These are phyloP conservation scores for Limosa lapponica DNA, from an alignment of 2,797 vertebrate genomes.

Conservation along the genomic window DNA sequence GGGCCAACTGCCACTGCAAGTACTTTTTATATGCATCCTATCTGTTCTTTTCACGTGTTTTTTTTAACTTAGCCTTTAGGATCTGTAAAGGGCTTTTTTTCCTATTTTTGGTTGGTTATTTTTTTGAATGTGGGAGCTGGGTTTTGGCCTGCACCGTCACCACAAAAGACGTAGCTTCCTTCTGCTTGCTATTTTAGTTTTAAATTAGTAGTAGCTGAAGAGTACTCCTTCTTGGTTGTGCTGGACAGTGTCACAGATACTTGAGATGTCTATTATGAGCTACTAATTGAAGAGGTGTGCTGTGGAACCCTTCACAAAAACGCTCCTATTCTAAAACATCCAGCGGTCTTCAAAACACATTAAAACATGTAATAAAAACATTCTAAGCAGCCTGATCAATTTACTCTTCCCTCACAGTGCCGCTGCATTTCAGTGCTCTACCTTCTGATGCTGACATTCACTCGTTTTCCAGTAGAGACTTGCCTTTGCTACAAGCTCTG, in stretches of 20 bases:
- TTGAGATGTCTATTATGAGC: neutral
- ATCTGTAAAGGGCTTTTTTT: neutral
- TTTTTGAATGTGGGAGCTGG: neutral
- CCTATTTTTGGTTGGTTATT: neutral
- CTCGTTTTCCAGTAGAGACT: neutral
- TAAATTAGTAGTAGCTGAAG: neutral
- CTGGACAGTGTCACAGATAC: neutral
- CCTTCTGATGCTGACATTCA: neutral
- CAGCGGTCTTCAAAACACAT: neutral
- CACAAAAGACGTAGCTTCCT: neutral
- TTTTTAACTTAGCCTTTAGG: neutral
- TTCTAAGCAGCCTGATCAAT: neutral
- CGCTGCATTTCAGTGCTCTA: neutral
- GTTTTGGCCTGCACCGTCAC: neutral
- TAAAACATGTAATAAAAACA: neutral
- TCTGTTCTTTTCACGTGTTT: neutral
- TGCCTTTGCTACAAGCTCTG: neutral
- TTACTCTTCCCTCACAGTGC: neutral
- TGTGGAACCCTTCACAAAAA: neutral
- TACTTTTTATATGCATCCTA: neutral
- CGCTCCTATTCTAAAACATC: neutral
- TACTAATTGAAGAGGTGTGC: neutral
- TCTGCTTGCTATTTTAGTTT: neutral
- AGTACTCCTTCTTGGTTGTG: neutral
- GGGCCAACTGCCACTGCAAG: neutral